Percentiles rank a stretch among this genome's conserved stretches.
These are phyloP conservation scores for Peucedramus taeniatus DNA, from an alignment of 2,113 vertebrate genomes.

Conservation along the genomic window DNA sequence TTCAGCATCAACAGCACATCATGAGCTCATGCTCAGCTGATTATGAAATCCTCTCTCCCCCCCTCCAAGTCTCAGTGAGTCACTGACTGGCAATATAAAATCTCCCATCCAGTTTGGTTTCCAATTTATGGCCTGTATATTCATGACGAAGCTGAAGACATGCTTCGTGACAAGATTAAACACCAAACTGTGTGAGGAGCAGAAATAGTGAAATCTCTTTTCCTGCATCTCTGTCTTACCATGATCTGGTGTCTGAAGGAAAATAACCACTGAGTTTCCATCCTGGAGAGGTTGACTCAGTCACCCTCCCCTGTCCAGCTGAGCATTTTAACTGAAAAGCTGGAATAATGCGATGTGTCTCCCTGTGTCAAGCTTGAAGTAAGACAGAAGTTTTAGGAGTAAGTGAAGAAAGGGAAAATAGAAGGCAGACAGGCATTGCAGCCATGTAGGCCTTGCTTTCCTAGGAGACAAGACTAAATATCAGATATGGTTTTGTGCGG, in stretches of 20 bases:
- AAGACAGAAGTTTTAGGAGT: background rate
- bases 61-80: constrained; percentile 29
- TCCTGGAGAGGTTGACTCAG: rapidly evolving
- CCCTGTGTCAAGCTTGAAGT: background rate
- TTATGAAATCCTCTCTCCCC: constrained; percentile 44
- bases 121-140: background rate
- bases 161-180: background rate
- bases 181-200: background rate
- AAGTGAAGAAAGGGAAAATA: background rate
- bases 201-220: background rate
- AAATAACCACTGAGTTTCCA: background rate
- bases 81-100: constrained; percentile 42
- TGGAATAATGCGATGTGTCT: background rate
- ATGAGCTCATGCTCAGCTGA: constrained; percentile 60
- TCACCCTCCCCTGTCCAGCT: background rate
- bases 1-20: constrained; percentile 25
- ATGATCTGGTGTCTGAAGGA: background rate
- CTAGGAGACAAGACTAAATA: background rate
- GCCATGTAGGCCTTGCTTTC: background rate
- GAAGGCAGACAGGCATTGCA: background rate
- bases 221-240: background rate
- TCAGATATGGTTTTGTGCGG: background rate
- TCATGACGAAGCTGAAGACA: background rate
- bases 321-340: background rate
- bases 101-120: background rate